Percentiles rank a stretch among this genome's conserved stretches.
Evolutionary conservation across 1,140 invertebrate species (phyloP).

Genomic region (Cydia splendana): DNA sequence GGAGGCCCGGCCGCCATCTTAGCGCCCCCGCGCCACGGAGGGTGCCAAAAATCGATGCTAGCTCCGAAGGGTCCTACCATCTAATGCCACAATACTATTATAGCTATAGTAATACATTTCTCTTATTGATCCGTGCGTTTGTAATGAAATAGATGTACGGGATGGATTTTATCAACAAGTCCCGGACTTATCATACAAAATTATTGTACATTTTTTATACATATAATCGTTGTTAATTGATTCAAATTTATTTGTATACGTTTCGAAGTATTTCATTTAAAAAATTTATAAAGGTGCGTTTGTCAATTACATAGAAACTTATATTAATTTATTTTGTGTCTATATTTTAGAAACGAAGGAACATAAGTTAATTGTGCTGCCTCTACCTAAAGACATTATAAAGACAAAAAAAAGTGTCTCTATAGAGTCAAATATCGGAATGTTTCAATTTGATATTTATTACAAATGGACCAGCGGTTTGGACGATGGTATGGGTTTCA

Average conservation of each 20-base stretch:
- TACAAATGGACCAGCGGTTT: too few relatives aligned
- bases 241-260: neutral
- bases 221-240: neutral
- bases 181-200: neutral
- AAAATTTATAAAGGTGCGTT: too few relatives aligned
- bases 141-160: conserved; percentile 9
- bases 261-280: too few relatives aligned
- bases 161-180: neutral
- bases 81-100: conserved; percentile 46
- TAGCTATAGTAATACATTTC: conserved; percentile 14
- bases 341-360: too few relatives aligned
- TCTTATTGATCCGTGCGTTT: conserved; percentile 14
- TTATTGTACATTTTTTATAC: neutral
- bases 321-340: too few relatives aligned
- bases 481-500: too few relatives aligned
- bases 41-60: conserved; percentile 76
- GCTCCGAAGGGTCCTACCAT: conserved; percentile 58
- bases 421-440: too few relatives aligned
- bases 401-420: too few relatives aligned
- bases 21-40: conserved; percentile 60
- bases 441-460: too few relatives aligned
- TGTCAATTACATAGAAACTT: too few relatives aligned
- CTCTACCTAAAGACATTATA: too few relatives aligned
- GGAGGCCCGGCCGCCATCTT: conserved; percentile 60
- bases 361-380: too few relatives aligned